Percentiles rank a stretch among this genome's conserved stretches.
phyloP scores from a whole-genome alignment of 1,140 invertebrate genomes.

The Cherax destructor region DNA sequence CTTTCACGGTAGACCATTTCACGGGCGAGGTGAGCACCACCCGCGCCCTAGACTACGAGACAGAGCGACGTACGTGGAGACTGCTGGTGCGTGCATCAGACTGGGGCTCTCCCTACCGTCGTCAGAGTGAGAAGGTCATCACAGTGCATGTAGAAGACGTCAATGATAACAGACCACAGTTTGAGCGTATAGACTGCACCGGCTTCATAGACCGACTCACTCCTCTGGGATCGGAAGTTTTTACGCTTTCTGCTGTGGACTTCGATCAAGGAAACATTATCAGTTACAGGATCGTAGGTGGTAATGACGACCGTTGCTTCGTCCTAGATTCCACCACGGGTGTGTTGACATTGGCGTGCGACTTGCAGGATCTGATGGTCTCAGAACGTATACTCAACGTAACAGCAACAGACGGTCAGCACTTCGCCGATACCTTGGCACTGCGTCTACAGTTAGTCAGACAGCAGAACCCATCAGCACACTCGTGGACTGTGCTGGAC shows the following conservation, averaged over 20 bases:
- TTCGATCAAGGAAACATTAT: conserved; percentile 93
- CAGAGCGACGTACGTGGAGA: conserved; percentile 88
- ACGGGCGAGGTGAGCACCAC: conserved; percentile 91
- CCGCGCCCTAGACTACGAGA: conserved; percentile 92
- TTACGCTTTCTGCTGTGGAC: conserved; percentile 96
- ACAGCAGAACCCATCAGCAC: conserved; percentile 74
- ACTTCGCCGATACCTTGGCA: conserved; percentile 85
- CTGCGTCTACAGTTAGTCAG: conserved; percentile 84
- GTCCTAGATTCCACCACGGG: conserved; percentile 87
- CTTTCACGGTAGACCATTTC: conserved; percentile 97
- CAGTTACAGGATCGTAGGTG: conserved; percentile 89
- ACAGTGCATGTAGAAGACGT: conserved; percentile 88
- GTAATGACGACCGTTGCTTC: conserved; percentile 94
- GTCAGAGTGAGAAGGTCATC: conserved; percentile 92
- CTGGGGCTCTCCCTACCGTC: conserved; percentile 92
- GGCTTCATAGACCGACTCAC: conserved; percentile 87
- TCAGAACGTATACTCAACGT: conserved; percentile 86
- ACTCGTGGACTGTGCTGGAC: conserved; percentile 79
- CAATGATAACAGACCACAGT: conserved; percentile 92
- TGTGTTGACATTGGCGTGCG: conserved; percentile 82
- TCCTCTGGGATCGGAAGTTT: conserved; percentile 87
- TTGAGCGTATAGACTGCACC: conserved; percentile 84
- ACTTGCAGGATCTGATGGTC: conserved; percentile 82
- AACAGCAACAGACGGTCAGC: conserved; percentile 93
- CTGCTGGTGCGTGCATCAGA: conserved; percentile 92